Conservation (phyloP, 2,797 vertebrate species). For the Vultur gryphus region DNA sequence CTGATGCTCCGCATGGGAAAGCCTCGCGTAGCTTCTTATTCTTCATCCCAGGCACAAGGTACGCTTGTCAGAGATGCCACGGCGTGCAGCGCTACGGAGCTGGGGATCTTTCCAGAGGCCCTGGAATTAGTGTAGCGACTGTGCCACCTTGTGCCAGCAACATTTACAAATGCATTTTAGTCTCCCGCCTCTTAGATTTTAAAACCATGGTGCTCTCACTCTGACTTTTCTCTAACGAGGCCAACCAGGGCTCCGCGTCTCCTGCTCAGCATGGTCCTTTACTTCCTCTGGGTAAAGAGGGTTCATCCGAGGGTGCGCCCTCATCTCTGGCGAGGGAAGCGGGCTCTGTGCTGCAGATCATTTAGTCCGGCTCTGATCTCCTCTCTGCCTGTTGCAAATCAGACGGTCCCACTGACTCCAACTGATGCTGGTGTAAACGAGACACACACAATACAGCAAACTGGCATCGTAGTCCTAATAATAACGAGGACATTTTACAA, state of each 20-base stretch:
- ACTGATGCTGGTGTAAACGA: not conserved
- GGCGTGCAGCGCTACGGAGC: accelerated
- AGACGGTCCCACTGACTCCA: not conserved
- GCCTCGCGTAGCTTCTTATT: not conserved
- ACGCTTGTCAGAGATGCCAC: accelerated
- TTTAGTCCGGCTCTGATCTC: not conserved
- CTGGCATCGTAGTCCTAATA: not conserved
- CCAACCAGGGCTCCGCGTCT: accelerated
- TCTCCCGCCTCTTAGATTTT: not conserved
- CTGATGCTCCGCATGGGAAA: accelerated
- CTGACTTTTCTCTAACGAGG: not conserved
- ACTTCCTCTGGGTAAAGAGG: not conserved
- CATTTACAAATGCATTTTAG: not conserved
- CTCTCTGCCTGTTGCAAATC: not conserved
- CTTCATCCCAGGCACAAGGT: not conserved
- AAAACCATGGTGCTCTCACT: not conserved
- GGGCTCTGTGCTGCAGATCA: not conserved
- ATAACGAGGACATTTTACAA: not conserved
- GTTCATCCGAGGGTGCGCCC: accelerated
- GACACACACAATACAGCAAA: not conserved
- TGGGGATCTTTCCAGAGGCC: not conserved
- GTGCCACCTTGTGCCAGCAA: constrained; percentile 59
- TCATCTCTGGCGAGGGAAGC: not conserved
- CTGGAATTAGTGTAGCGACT: constrained; percentile 15
- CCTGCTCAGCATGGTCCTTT: not conserved